phyloP scores from a whole-genome alignment of 1,140 invertebrate species.

The Pollicipes pollicipes region DNA sequence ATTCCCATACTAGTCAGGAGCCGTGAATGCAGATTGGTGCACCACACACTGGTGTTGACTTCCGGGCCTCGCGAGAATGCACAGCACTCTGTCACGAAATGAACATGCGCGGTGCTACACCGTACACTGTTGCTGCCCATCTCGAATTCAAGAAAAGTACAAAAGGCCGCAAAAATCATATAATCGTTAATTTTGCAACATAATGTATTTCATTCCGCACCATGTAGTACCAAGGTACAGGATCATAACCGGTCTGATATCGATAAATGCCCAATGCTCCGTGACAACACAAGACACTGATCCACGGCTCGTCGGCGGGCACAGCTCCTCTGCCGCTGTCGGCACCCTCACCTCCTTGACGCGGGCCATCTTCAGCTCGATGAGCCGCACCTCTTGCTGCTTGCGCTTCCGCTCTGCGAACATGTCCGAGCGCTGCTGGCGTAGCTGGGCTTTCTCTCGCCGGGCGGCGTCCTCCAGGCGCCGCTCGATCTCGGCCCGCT shows the following conservation, averaged over 20 bases:
- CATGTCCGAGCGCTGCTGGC: constrained; percentile 63
- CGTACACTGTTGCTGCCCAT: too few species aligned
- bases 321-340: too few species aligned
- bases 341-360: constrained; percentile 49
- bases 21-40: neutral
- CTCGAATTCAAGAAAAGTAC: too few species aligned
- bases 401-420: constrained; percentile 69
- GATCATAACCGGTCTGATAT: neutral
- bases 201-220: neutral
- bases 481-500: constrained; percentile 71
- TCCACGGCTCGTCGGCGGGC: too few species aligned
- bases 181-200: constrained; percentile 6
- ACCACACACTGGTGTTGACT: neutral
- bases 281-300: too few species aligned
- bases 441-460: constrained; percentile 65
- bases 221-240: neutral
- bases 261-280: too few species aligned
- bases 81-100: too few species aligned
- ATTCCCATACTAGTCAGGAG: neutral
- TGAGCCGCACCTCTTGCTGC: constrained; percentile 63
- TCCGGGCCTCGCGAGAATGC: too few species aligned
- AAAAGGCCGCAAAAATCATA: neutral
- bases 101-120: too few species aligned
- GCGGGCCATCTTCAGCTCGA: constrained; percentile 79
- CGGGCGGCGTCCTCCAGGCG: constrained; percentile 80